Evolutionary conservation across 2,888 invertebrate genomes (phyloP).

Genomic region (Clusia tigrina): DNA sequence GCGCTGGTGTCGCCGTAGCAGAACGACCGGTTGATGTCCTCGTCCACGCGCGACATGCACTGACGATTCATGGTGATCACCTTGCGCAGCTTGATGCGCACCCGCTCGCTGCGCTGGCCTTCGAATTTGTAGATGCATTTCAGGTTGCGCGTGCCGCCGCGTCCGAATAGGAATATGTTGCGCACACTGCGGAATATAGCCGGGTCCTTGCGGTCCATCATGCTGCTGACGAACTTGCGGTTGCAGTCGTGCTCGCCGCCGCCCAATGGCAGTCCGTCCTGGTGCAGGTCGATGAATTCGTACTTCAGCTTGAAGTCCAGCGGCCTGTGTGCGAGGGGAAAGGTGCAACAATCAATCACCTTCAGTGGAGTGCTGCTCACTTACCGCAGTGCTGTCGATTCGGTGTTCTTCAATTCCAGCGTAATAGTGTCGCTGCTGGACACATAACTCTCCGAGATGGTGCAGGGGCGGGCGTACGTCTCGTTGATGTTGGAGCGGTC

Average conservation of each 20-base stretch:
- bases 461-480: slow-evolving; percentile 75
- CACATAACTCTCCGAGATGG: slow-evolving; percentile 82
- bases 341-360: background rate
- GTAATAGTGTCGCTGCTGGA: slow-evolving; percentile 83
- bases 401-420: slow-evolving; percentile 78
- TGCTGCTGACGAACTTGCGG: slow-evolving; percentile 75
- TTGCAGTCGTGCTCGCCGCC: slow-evolving; percentile 75
- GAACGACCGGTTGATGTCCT: slow-evolving; percentile 74
- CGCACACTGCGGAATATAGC: slow-evolving; percentile 81
- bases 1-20: slow-evolving; percentile 77
- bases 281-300: slow-evolving; percentile 87
- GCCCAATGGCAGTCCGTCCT: slow-evolving; percentile 82
- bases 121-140: slow-evolving; percentile 91
- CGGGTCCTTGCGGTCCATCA: slow-evolving; percentile 68
- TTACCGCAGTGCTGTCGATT: slow-evolving; percentile 86
- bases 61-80: slow-evolving; percentile 71
- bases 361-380: slow-evolving; percentile 38
- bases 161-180: slow-evolving; percentile 85
- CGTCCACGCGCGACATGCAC: slow-evolving; percentile 63
- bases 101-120: slow-evolving; percentile 81
- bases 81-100: slow-evolving; percentile 78
- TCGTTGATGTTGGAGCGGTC: slow-evolving; percentile 77
- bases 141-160: slow-evolving; percentile 83
- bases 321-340: slow-evolving; percentile 68
- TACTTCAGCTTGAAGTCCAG: slow-evolving; percentile 85